A percentile compares a stretch with the other conserved stretches of the same genome.
Conservation (phyloP, 2,888 invertebrate species). For the Lithophane leautieri region DNA sequence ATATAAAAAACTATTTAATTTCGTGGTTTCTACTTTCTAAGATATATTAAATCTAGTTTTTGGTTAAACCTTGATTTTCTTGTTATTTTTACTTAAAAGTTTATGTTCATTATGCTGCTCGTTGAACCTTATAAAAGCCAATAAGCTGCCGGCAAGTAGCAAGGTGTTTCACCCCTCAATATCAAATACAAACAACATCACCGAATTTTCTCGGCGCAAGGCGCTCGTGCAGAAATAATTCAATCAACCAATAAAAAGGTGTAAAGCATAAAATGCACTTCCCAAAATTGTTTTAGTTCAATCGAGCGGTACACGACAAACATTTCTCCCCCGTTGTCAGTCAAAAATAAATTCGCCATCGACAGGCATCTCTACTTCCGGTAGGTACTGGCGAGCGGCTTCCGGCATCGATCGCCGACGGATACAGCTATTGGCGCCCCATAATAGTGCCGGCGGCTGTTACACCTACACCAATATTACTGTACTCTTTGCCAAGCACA, state of each 20-base stretch:
- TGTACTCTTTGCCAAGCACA: slow-evolving; percentile 66
- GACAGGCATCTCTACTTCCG: slow-evolving; percentile 75
- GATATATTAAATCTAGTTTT: not conserved
- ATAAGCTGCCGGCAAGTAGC: slow-evolving; percentile 14
- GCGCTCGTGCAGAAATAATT: slow-evolving; percentile 47
- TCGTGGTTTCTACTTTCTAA: not conserved
- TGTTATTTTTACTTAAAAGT: not conserved
- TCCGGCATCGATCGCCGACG: slow-evolving; percentile 82
- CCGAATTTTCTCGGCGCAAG: not conserved
- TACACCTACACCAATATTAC: slow-evolving; percentile 72
- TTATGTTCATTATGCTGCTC: slow-evolving; percentile 10
- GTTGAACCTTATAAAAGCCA: slow-evolving; percentile 16
- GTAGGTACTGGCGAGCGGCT: slow-evolving; percentile 74
- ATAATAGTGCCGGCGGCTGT: slow-evolving; percentile 75
- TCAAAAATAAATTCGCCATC: slow-evolving; percentile 72
- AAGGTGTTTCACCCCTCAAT: slow-evolving; percentile 22
- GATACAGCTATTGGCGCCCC: slow-evolving; percentile 83
- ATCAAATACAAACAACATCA: slow-evolving; percentile 22
- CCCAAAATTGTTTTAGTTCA: slow-evolving; percentile 65
- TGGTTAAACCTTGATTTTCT: not conserved
- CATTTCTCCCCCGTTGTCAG: slow-evolving; percentile 61
- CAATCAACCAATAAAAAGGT: slow-evolving; percentile 43
- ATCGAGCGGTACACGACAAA: slow-evolving; percentile 60
- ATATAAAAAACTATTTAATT: not conserved
- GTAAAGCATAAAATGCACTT: slow-evolving; percentile 56